Conservation (phyloP, 2,113 vertebrate genomes). For the Loxodonta africana region DNA sequence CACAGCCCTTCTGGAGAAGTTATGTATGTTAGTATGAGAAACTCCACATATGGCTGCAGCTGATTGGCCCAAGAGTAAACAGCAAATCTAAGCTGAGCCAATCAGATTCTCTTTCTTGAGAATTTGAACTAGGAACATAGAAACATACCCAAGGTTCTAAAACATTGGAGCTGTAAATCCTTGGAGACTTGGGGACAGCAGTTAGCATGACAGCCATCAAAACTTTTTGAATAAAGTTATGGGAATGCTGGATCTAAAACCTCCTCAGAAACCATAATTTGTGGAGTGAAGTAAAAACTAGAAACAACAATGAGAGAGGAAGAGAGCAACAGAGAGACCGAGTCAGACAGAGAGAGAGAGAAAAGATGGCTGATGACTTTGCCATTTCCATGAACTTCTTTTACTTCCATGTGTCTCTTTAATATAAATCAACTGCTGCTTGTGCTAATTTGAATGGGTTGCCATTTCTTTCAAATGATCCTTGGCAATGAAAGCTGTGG, state of each 20-base stretch:
- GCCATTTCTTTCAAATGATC: neutral
- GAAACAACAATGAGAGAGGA: neutral
- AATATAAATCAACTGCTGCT: neutral
- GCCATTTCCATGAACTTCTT: neutral
- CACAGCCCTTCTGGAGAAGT: neutral
- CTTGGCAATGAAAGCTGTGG: neutral
- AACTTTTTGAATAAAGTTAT: neutral
- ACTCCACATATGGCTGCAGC: neutral
- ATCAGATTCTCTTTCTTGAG: neutral
- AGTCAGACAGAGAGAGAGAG: neutral
- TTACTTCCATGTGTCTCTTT: neutral
- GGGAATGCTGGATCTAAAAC: neutral
- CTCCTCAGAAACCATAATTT: neutral
- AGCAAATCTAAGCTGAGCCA: neutral
- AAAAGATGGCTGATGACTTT: neutral
- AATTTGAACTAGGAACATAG: neutral
- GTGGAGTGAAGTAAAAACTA: neutral
- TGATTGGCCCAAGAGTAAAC: neutral
- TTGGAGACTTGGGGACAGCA: neutral
- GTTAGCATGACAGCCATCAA: neutral
- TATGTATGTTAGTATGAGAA: neutral
- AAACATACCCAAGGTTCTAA: neutral
- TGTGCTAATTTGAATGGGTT: neutral
- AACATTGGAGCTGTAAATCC: neutral
- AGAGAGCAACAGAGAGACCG: neutral